Evolutionary conservation across 1,140 invertebrate species (phyloP), one percentile per base, ranked within the genome.

Genomic region (Pinna nobilis): DNA sequence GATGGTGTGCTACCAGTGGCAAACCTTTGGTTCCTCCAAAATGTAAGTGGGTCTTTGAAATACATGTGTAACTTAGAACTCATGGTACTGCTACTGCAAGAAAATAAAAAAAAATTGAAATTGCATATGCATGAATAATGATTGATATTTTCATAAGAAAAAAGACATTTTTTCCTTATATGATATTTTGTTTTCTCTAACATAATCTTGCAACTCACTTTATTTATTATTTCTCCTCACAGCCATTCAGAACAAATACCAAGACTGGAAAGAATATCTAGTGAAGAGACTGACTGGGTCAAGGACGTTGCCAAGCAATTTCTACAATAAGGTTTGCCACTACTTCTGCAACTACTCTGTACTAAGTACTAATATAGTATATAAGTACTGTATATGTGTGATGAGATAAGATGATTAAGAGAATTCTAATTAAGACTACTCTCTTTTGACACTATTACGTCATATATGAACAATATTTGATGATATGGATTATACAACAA

Each of bases 231-330:
- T 59, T 33, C 32, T 37, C 11, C 49, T 74, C 66, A 4, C 78
- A 89, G 88, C 86, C 44, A 90, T 91, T 80, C 94, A 97, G 87
- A 93, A 95, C 84, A 98, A 98, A 90, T 96, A 96, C 88, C 93
- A 92, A 81, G 96, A 98, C 90, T 98, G 97, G 97, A 97, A 98
- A 88, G 95, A 95, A 83, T 98, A 97, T 88, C 89, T 98, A 33
- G 94, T 97, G 64, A 94, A 95, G 82, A 92, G 95, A 76, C 90
- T 99, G 57, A 97, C 96, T 0, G 95, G 96, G n/a, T 95, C 96
- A 20, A 91, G 95, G 70, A 98, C 97, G 18, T 90, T 98, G 64
- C 96, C 97, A 3, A 94, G 95, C 15, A 96, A 96, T 89, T 98
- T 97, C 89, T 94, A 95, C 82, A 93, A 92, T 80, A 97, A 97